Base-by-base conservation (phyloP, 1,140 invertebrate species). In the Drosophila ohnishii region DNA sequence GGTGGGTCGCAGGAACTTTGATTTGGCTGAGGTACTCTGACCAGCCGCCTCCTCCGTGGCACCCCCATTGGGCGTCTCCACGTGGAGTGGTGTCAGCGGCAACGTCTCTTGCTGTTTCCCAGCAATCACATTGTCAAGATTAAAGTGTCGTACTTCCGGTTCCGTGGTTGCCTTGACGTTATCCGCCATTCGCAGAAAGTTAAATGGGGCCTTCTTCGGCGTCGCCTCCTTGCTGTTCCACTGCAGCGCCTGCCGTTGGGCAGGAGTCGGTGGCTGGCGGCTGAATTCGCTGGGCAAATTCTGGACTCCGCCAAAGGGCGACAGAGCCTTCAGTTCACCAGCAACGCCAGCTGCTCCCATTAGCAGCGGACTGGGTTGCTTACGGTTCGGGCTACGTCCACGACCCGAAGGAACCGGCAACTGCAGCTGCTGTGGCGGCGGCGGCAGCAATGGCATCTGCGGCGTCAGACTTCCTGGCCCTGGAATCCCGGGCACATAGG, bases 401-500 rank as follows among this genome's bases (percentile, higher is more conserved):
- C 87, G 70, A 9, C 44, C 28, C 9, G 60, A 14, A 0, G 45
- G n/a, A 5, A 70, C 53, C 4, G 69, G 83, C 45, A 90, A 3
- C n/a, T 84, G 77, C n/a, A 79, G 42, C 22, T 88, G 79, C 37
- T 88, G 89, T 7, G 83, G 74, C 39, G 80, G 80, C 50, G 88
- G 80, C 3, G 70, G 79, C 48, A 88, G 40, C 53, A 78, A 30
- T 1, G 75, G 90, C 55, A 93, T 67, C 73, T 92, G 93, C 9
- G 92, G 87, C 42, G 92, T 92, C 5, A 93, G 88, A 13, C 93
- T 94, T 69, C 95, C 95, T 2, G 96, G 96, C 37, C 96, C 96
- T 1, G 96, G 96, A 90, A 97, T 97, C 11, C 96, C 96, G 3
- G 96, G 96, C 6, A 97, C 96, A 90, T 96, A 95, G 5, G 96